Percentiles rank a stretch among this genome's conserved stretches.
These are phyloP conservation scores for Acanthopleura granulata DNA, from an alignment of 2,888 invertebrate genomes.

Conservation along the genomic window DNA sequence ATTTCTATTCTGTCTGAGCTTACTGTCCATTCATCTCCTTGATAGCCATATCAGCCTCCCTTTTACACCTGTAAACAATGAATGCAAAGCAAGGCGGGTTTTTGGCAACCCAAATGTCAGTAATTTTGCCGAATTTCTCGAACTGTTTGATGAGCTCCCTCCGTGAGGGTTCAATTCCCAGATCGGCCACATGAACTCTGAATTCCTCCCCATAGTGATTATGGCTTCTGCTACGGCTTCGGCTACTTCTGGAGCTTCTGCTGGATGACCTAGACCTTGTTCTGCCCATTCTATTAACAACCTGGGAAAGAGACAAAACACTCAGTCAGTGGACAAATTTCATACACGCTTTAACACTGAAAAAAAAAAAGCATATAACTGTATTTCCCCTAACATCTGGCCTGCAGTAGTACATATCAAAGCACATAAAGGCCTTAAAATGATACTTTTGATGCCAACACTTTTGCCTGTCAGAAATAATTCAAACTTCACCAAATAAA, in stretches of 20 bases:
- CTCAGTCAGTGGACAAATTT: too few relatives aligned
- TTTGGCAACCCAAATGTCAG: constrained; percentile 75
- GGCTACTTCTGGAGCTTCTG: constrained; percentile 16
- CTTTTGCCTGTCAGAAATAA: too few relatives aligned
- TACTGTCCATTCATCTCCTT: constrained; percentile 84
- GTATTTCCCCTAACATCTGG: too few relatives aligned
- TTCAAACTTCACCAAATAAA: too few relatives aligned
- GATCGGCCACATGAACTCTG: constrained; percentile 73
- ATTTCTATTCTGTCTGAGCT: constrained; percentile 45
- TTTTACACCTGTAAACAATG: constrained; percentile 74
- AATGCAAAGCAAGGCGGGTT: constrained; percentile 77
- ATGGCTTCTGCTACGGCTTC: constrained; percentile 31
- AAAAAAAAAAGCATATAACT: too few relatives aligned
- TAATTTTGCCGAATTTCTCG: constrained; percentile 73
- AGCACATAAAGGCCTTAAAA: too few relatives aligned
- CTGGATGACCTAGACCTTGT: not conserved
- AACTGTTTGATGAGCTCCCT: constrained; percentile 73
- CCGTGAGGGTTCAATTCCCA: constrained; percentile 73
- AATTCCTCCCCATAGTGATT: constrained; percentile 61
- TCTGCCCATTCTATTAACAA: not conserved
- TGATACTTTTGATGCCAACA: too few relatives aligned
- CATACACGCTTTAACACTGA: too few relatives aligned
- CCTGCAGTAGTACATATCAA: too few relatives aligned
- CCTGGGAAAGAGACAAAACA: too few relatives aligned
- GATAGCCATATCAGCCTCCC: constrained; percentile 81